Evolutionary conservation across 2,888 invertebrate species (phyloP).

Genomic region (Morpho deidamia): DNA sequence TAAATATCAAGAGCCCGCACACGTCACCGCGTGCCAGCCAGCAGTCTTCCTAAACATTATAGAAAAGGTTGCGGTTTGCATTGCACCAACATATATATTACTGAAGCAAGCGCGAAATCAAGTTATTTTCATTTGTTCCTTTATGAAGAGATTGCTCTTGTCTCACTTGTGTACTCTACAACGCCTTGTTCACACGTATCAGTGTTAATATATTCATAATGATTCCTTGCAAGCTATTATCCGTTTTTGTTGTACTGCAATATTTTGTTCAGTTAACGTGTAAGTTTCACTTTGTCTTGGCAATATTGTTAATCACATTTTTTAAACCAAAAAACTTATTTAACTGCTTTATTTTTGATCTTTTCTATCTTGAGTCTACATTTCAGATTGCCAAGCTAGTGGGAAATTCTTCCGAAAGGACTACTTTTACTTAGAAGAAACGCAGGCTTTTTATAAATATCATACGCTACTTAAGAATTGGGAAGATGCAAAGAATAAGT

Average conservation of each 20-base stretch:
- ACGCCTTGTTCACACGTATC: background rate
- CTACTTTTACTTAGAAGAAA: slow-evolving; percentile 42
- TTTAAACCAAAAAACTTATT: background rate
- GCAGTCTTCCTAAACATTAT: too few relatives aligned
- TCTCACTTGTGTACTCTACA: background rate
- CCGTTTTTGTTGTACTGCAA: slow-evolving; percentile 22
- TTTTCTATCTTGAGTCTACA: slow-evolving; percentile 1
- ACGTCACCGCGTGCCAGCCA: too few relatives aligned
- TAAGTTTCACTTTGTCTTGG: slow-evolving; percentile 24
- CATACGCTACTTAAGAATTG: slow-evolving; percentile 46
- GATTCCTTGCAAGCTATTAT: slow-evolving; percentile 20
- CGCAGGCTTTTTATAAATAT: slow-evolving; percentile 53
- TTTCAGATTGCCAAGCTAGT: slow-evolving; percentile 44
- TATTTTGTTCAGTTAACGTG: slow-evolving; percentile 21
- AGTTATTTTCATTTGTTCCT: slow-evolving; percentile 16
- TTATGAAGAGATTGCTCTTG: slow-evolving; percentile 11
- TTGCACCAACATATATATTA: too few relatives aligned
- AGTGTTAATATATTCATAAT: slow-evolving; percentile 14
- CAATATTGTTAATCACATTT: background rate
- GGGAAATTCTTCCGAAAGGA: slow-evolving; percentile 52
- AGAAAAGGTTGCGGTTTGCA: too few relatives aligned
- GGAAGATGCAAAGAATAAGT: slow-evolving; percentile 44
- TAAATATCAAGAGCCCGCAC: too few relatives aligned
- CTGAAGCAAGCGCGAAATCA: too few relatives aligned
- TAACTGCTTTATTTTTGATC: slow-evolving; percentile 1